phyloP scores from a whole-genome alignment of 2,113 vertebrate species.

The Ceyx margarethae region DNA sequence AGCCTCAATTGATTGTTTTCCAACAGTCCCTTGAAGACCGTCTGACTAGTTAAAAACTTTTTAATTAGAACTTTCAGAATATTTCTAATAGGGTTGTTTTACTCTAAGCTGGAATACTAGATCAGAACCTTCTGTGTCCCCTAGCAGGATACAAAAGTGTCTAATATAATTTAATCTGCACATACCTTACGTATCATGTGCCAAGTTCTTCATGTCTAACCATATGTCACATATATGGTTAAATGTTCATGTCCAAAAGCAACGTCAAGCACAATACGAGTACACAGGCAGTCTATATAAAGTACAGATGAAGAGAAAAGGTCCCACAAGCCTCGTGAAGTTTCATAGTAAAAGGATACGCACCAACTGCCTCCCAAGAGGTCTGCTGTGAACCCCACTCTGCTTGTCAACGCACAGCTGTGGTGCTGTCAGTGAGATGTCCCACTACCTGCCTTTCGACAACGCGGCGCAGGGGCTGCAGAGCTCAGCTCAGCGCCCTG shows the following conservation, averaged over 20 bases:
- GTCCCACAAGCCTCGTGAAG: constrained; percentile 51
- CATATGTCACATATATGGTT: not conserved
- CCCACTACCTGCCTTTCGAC: not conserved
- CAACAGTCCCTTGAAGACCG: not conserved
- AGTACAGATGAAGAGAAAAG: constrained; percentile 58
- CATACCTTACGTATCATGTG: constrained; percentile 47
- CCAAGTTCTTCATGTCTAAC: not conserved
- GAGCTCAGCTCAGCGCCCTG: not conserved
- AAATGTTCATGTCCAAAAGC: constrained; percentile 33
- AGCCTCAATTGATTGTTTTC: constrained; percentile 21
- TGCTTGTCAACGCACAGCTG: not conserved
- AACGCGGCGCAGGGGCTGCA: not conserved
- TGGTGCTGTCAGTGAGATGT: not conserved
- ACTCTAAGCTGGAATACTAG: constrained; percentile 13
- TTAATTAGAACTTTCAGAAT: constrained; percentile 32
- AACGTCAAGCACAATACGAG: constrained; percentile 19
- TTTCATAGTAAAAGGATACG: constrained; percentile 56
- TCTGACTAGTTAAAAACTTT: constrained; percentile 17
- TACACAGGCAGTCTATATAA: constrained; percentile 50
- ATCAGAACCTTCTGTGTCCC: constrained; percentile 37
- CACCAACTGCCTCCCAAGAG: constrained; percentile 4
- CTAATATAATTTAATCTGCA: constrained; percentile 59
- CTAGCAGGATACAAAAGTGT: constrained; percentile 44
- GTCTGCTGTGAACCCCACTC: not conserved
- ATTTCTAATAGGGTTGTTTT: constrained; percentile 32